Conservation (phyloP, 2,113 vertebrate genomes). For the Pangasianodon gigas region DNA sequence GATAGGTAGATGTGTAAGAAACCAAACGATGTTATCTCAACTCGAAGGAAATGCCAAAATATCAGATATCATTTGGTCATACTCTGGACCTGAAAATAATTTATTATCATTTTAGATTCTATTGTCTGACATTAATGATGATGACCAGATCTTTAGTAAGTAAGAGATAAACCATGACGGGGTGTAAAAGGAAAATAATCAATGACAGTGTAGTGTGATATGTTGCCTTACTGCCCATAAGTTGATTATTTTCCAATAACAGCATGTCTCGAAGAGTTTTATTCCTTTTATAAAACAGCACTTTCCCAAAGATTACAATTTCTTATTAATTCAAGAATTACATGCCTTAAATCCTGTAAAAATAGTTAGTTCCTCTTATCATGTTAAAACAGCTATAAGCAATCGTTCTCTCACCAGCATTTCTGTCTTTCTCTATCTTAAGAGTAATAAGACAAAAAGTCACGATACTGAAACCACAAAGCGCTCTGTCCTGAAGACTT, state of each 20-base stretch:
- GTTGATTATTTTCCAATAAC: background rate
- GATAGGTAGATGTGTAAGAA: background rate
- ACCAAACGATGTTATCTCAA: conserved; percentile 17
- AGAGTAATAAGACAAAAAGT: background rate
- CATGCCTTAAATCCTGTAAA: background rate
- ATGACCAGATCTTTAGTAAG: background rate
- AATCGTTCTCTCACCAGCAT: background rate
- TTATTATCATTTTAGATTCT: background rate
- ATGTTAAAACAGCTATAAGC: background rate
- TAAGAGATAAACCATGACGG: background rate
- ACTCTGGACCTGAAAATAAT: background rate
- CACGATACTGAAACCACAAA: background rate
- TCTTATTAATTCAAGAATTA: background rate
- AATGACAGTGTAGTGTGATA: background rate
- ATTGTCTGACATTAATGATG: background rate
- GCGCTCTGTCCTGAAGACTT: background rate
- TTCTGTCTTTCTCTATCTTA: background rate
- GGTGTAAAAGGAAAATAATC: background rate
- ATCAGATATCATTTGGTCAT: background rate
- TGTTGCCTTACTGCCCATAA: background rate
- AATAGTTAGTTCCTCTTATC: background rate
- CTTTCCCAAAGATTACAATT: background rate
- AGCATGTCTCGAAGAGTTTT: background rate
- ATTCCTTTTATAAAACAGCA: background rate
- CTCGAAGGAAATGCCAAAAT: background rate